These are phyloP conservation scores for Chrysina gloriosa DNA, from an alignment of 2,888 invertebrate species.

Conservation along the genomic window DNA sequence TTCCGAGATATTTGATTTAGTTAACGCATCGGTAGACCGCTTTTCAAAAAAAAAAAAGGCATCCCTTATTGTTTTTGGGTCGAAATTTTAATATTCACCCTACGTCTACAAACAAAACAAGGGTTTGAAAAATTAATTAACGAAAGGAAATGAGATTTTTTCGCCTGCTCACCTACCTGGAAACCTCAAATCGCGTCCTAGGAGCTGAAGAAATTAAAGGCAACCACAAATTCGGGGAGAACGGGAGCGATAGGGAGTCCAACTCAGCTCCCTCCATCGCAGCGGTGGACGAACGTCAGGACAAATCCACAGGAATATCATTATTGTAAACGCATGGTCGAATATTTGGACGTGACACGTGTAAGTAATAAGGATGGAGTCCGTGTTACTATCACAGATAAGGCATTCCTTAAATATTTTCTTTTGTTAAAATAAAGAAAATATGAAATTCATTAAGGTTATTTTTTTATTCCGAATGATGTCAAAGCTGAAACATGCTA, in stretches of 20 bases:
- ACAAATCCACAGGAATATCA: conserved; percentile 27
- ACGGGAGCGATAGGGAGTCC: not conserved
- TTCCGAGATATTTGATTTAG: conserved; percentile 30
- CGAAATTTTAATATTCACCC: conserved; percentile 41
- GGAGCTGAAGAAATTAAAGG: conserved; percentile 37
- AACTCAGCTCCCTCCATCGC: not conserved
- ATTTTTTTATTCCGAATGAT: too few relatives aligned
- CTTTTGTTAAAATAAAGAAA: conserved; percentile 21
- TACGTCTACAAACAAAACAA: conserved; percentile 40
- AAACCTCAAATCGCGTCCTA: conserved; percentile 32
- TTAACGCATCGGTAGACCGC: conserved; percentile 6
- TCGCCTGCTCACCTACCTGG: conserved; percentile 31
- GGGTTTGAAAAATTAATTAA: conserved; percentile 42
- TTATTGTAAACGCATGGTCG: conserved; percentile 19
- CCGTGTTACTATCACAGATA: conserved; percentile 11
- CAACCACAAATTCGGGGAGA: not conserved
- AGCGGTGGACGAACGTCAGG: not conserved
- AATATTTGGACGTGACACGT: conserved; percentile 15
- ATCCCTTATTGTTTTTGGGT: conserved; percentile 30
- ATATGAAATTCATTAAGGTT: not conserved
- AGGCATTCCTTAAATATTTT: conserved; percentile 19
- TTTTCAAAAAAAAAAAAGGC: not conserved
- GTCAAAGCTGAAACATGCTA: too few relatives aligned
- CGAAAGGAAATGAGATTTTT: conserved; percentile 41
- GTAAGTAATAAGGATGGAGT: conserved; percentile 10